Conservation (phyloP, 2,113 vertebrate species). For the Ancistrus triradiatus region DNA sequence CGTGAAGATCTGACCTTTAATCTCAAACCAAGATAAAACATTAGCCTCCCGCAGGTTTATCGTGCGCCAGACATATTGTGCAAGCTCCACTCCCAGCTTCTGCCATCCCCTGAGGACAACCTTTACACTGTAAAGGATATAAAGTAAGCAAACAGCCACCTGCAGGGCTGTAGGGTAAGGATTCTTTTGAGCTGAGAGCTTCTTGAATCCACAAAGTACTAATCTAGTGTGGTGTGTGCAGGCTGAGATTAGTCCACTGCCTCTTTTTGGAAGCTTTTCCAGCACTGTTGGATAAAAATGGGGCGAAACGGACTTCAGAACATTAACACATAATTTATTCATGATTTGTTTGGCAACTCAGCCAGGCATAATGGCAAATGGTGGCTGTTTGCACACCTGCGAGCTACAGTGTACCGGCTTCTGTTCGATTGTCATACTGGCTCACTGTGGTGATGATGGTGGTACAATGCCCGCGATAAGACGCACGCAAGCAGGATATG, state of each 20-base stretch:
- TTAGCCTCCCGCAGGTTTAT: conserved; percentile 54
- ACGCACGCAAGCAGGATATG: conserved; percentile 27
- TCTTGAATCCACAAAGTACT: conserved; percentile 14
- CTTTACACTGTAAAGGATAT: conserved; percentile 36
- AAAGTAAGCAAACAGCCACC: conserved; percentile 18
- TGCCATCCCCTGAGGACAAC: conserved; percentile 20
- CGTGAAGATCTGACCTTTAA: conserved; percentile 59
- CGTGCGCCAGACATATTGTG: background rate
- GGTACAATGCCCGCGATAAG: conserved; percentile 32
- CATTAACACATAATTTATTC: conserved; percentile 23
- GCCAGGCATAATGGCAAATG: background rate
- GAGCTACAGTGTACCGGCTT: conserved; percentile 9
- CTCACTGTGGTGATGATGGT: conserved; percentile 10
- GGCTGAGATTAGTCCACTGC: conserved; percentile 30
- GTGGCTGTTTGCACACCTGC: conserved; percentile 28
- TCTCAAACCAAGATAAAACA: conserved; percentile 63
- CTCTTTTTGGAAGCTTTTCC: conserved; percentile 1
- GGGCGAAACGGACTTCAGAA: conserved; percentile 10
- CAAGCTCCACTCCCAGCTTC: conserved; percentile 21
- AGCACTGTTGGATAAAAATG: background rate
- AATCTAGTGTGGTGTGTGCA: conserved; percentile 13
- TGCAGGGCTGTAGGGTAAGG: conserved; percentile 21
- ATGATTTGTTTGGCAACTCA: conserved; percentile 2
- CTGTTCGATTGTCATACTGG: conserved; percentile 23
- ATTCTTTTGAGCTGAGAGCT: conserved; percentile 27